Evolutionary conservation across 2,888 invertebrate genomes (phyloP), one percentile per base, ranked within the genome.

Genomic region (Eurytoma adleriae): DNA sequence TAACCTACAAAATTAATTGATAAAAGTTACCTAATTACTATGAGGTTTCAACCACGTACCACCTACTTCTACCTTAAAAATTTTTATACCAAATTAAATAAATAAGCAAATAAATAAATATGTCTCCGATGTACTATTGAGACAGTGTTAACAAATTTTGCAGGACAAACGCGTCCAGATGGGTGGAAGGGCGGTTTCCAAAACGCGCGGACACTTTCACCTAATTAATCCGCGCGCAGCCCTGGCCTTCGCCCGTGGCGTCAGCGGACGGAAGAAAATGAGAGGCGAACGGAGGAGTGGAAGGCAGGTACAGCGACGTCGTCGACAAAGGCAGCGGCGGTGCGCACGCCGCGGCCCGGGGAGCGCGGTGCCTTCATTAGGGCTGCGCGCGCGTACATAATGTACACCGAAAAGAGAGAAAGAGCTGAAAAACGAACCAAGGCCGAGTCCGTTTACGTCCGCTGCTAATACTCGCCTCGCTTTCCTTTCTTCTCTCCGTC

Each of bases 161-260:
- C 2, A 2, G 30, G 30, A 4, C 30, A 4, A 4, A 30, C 30
- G 30, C 30, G 4, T 30, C 30, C 30, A 4, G 3, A 4, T 30
- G 30, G 4, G 40, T 7, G 40, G 40, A 40, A 24, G 40, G 40
- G 40, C 3, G 40, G 5, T 40, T 40, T 40, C 40, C 40, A 40
- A 67, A 59, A 67, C 56, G 71, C 77, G 62, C 64, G 68, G 76
- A 83, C 82, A 85, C 86, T 86, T 87, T 86, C 85, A 87, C 89
- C 88, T 89, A 89, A 89, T 89, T 88, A 87, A 89, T 88, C 88
- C 86, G 86, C 85, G 87, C 85, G 87, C 85, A 86, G 86, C 83
- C 83, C 85, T 84, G 84, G 82, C 83, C 85, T 84, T 84, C 84
- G 78, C 78, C 80, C 79, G 72, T 24, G 13, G 52, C 18, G 7